Evolutionary conservation across 2,888 invertebrate species (phyloP), one percentile per base, ranked within the genome.

Genomic region (Branchellion lobata): DNA sequence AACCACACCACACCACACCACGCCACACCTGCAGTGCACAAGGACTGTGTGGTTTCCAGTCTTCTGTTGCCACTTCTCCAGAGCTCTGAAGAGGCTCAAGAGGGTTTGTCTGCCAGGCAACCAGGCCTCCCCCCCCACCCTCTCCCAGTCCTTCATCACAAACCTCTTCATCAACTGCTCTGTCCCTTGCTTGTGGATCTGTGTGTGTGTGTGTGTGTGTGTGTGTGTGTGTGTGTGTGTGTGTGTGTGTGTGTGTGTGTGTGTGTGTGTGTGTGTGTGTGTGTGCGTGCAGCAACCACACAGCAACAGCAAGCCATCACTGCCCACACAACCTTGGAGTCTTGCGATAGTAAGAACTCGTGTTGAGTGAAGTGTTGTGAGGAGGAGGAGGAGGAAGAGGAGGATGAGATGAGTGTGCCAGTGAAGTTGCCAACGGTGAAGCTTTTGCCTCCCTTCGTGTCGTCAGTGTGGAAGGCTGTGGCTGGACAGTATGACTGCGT

Each of bases 1-100:
- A 65, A 27, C 40, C 5, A 40, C 40, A 40, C 40, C 40, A 14
- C 40, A 40, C 5, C 40, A 40, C 40, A 40, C 5, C 40, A 40
- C 40, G 5, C 40, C 14, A 40, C 5, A 92, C 92, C 92, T 92
- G 91, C 94, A 94, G 88, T 96, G 96, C 81, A 96, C 92, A 72
- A 93, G 91, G 86, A 95, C 91, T 65, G 94, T 91, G 90, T 88
- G 87, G 84, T 86, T 86, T 71, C 86, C 86, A 73, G 84, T 84
- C 79, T 85, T 84, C 73, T 85, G 84, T 81, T 86, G 85, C 85
- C 86, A 86, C 29, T 84, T 85, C 80, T 86, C 85, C 24, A 86
- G 85, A 81, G 85, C 83, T 51, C 84, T 84, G 34, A 86, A 82
- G 18, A 87, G 83, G 31, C 85, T 84, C 72, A 87, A 83, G 29